phyloP scores from a whole-genome alignment of 2,113 vertebrate species.

The Ptychochromis oligacanthus region DNA sequence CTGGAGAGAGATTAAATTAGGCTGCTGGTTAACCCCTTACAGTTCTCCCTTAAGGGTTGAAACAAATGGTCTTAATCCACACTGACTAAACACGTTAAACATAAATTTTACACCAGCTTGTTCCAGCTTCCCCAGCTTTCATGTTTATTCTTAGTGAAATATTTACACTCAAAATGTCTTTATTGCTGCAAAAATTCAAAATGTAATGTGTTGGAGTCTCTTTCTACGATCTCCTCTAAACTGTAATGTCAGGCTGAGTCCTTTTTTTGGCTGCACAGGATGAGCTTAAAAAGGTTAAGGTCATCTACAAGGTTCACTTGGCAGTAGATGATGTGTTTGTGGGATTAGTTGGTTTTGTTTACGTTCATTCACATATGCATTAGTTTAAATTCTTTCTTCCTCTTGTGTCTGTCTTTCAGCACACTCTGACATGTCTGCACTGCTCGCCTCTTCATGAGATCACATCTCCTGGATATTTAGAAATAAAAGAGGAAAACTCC shows the following conservation, averaged over 20 bases:
- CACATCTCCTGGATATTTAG: constrained; percentile 4
- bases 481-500: neutral
- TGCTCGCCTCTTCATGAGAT: neutral
- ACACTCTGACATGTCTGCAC: neutral
- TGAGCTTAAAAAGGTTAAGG: neutral
- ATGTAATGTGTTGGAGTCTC: neutral
- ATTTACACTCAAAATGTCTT: neutral
- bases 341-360: neutral
- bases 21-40: neutral
- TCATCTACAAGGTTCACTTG: neutral
- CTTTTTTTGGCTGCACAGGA: neutral
- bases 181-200: too few species aligned
- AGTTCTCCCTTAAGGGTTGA: neutral
- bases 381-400: neutral
- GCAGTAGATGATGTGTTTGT: neutral
- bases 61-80: neutral
- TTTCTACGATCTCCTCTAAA: neutral
- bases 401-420: constrained; percentile 3
- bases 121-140: neutral
- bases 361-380: neutral
- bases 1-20: constrained; percentile 5
- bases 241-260: neutral
- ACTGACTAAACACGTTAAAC: neutral
- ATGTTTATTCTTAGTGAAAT: neutral
- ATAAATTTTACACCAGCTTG: neutral